Evolutionary conservation across 2,113 vertebrate species (phyloP).

Genomic region (Setophaga petechia): DNA sequence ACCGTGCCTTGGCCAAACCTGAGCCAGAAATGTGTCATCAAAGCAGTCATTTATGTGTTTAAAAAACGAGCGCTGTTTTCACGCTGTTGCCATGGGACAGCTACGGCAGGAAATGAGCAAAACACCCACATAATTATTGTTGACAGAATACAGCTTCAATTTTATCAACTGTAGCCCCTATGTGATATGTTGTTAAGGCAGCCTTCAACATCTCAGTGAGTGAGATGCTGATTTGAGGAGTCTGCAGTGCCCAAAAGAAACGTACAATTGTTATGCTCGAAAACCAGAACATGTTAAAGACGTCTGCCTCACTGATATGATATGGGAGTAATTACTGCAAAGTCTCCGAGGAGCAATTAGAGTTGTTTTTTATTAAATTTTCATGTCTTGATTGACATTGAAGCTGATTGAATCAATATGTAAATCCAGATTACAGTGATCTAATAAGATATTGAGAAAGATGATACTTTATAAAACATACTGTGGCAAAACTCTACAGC

Average conservation of each 20-base stretch:
- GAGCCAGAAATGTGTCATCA: conserved; percentile 1
- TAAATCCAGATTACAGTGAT: conserved; percentile 19
- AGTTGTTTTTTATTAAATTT: conserved; percentile 40
- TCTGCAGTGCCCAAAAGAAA: conserved; percentile 9
- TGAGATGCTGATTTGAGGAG: neutral
- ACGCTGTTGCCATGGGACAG: conserved; percentile 31
- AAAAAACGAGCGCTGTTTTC: neutral
- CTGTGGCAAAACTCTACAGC: neutral
- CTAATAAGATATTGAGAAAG: neutral
- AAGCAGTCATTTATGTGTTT: neutral
- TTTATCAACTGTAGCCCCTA: conserved; percentile 25
- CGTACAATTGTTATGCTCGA: neutral
- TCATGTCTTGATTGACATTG: conserved; percentile 19
- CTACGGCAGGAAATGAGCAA: conserved; percentile 45
- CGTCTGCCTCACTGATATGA: neutral
- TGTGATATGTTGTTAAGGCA: conserved; percentile 30
- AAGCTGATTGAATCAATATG: conserved; percentile 22
- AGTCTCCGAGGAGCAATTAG: conserved; percentile 43
- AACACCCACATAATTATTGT: conserved; percentile 53
- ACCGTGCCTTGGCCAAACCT: neutral
- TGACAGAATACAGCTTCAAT: conserved; percentile 53
- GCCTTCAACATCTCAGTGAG: conserved; percentile 15
- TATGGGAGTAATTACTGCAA: neutral
- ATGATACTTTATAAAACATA: neutral
- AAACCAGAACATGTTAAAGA: conserved; percentile 15